Conservation (phyloP, 2,113 vertebrate genomes). For the Potamarius usumacintae region DNA sequence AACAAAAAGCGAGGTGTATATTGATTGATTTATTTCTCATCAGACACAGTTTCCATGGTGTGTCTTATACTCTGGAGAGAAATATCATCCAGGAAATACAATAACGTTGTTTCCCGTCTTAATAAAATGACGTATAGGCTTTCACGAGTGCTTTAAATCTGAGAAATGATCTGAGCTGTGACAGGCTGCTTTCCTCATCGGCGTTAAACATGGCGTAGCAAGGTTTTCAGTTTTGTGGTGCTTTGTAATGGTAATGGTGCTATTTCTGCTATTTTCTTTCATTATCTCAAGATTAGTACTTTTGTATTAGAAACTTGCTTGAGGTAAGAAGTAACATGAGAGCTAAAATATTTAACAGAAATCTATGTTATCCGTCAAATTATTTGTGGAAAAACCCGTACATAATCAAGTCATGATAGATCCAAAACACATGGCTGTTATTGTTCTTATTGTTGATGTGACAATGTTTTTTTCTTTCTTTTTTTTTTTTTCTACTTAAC, state of each 20-base stretch:
- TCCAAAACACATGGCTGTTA: slow-evolving; percentile 23
- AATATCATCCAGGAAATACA: not conserved
- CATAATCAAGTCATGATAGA: slow-evolving; percentile 20
- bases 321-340: slow-evolving; percentile 27
- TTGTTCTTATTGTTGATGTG: slow-evolving; percentile 30
- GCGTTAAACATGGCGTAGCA: not conserved
- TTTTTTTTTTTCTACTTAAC: slow-evolving; percentile 6
- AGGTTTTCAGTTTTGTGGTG: slow-evolving; percentile 59
- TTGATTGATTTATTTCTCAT: not conserved
- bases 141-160: not conserved
- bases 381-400: slow-evolving; percentile 16
- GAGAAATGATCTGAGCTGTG: not conserved
- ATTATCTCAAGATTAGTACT: slow-evolving; percentile 51
- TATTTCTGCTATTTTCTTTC: slow-evolving; percentile 59
- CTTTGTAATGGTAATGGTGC: slow-evolving; percentile 73
- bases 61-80: not conserved
- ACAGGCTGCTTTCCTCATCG: not conserved
- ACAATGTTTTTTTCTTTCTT: not conserved
- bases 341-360: slow-evolving; percentile 29
- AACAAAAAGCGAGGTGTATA: not conserved
- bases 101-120: not conserved
- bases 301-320: slow-evolving; percentile 37
- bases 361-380: slow-evolving; percentile 35
- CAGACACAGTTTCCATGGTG: not conserved
- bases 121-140: not conserved